A percentile compares a stretch with the other conserved stretches of the same genome.
Evolutionary conservation across 2,113 vertebrate genomes (phyloP).

Genomic region (Progne subis): DNA sequence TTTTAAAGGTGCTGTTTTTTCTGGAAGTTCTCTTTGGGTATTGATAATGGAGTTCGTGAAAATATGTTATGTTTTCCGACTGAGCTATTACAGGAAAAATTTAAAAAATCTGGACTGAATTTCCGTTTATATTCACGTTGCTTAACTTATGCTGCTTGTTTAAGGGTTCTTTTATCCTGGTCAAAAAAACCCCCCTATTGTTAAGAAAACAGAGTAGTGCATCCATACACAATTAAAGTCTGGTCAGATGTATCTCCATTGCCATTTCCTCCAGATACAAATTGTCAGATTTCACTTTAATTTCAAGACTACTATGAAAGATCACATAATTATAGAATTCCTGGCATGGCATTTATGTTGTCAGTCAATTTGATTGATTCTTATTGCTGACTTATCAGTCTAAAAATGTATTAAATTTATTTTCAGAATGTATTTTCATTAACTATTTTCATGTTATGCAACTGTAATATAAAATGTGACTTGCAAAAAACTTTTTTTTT

Average conservation of each 20-base stretch:
- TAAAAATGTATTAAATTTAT: constrained; percentile 14
- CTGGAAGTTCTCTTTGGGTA: neutral
- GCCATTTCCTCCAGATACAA: constrained; percentile 17
- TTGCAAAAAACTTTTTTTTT: neutral
- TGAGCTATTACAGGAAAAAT: neutral
- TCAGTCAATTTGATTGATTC: constrained; percentile 61
- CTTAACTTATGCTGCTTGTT: neutral
- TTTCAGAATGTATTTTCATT: constrained; percentile 58
- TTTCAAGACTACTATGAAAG: constrained; percentile 56
- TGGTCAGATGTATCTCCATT: neutral
- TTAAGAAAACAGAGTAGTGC: neutral
- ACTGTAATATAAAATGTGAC: neutral
- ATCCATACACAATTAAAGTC: neutral
- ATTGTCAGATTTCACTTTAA: constrained; percentile 44
- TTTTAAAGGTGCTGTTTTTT: neutral
- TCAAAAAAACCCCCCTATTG: neutral
- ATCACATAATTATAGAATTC: constrained; percentile 64
- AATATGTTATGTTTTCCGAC: neutral
- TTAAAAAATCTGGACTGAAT: neutral
- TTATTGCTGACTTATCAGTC: constrained; percentile 59
- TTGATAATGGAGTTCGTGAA: neutral
- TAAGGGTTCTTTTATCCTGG: neutral
- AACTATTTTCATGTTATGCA: constrained; percentile 41
- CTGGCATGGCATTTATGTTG: constrained; percentile 56
- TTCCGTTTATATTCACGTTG: neutral